Conservation (phyloP, 2,888 invertebrate genomes). For the Drosophila heteroneura region DNA sequence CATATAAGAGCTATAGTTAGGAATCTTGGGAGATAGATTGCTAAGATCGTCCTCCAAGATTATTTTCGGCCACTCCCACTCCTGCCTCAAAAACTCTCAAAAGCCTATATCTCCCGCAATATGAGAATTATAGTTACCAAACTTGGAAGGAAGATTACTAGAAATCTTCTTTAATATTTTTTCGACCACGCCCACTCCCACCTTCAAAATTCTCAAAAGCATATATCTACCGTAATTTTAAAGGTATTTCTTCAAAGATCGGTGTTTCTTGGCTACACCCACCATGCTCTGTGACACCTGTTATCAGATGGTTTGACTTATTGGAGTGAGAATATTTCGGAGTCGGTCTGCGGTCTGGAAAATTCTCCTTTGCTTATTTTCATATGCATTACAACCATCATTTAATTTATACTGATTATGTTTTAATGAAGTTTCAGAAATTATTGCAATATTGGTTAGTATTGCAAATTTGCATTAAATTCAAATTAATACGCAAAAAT, state of each 20-base stretch:
- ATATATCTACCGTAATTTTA: neutral
- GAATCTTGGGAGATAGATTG: no score
- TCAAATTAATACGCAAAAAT: slow-evolving; percentile 56
- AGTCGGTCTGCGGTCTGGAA: neutral
- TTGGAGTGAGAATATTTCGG: neutral
- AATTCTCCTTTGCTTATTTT: neutral
- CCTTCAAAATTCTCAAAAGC: neutral
- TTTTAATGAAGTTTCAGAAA: slow-evolving; percentile 58
- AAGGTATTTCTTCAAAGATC: neutral
- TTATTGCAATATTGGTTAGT: slow-evolving; percentile 45
- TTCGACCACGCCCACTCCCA: neutral
- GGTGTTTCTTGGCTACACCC: neutral
- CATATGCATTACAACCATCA: slow-evolving; percentile 6
- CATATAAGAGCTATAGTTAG: no score
- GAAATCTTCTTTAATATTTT: neutral
- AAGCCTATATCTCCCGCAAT: no score
- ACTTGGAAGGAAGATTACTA: no score
- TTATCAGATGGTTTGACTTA: neutral
- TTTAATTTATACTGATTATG: slow-evolving; percentile 44
- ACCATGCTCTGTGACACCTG: neutral
- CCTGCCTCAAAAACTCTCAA: no score
- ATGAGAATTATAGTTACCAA: no score
- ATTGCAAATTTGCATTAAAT: slow-evolving; percentile 56
- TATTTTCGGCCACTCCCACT: no score
- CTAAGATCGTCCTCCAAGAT: no score